A percentile compares a stretch with the other conserved stretches of the same genome.
phyloP scores from a whole-genome alignment of 2,113 vertebrate species.

The Pyxicephalus adspersus region DNA sequence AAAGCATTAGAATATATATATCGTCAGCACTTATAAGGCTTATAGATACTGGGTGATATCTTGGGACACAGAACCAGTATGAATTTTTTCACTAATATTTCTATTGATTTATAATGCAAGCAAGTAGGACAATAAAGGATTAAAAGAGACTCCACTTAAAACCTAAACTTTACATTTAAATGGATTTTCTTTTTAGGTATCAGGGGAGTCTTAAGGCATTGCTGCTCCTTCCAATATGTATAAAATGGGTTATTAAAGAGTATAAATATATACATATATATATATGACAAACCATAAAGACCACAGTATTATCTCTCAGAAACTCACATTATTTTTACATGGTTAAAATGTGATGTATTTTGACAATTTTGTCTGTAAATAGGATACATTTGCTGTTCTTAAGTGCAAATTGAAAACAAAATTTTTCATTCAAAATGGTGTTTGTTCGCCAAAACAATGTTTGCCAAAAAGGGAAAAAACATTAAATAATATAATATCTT shows the following conservation, averaged over 20 bases:
- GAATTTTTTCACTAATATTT: conserved; percentile 31
- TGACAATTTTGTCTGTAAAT: conserved; percentile 54
- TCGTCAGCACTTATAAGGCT: background rate
- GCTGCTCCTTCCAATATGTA: conserved; percentile 13
- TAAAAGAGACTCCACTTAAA: conserved; percentile 15
- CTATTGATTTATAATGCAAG: background rate
- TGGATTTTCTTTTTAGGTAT: no score
- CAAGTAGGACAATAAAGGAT: background rate
- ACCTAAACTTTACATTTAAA: no score
- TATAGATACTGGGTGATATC: background rate
- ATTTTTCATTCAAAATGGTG: conserved; percentile 54
- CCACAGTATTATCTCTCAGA: conserved; percentile 53
- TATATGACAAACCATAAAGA: conserved; percentile 49
- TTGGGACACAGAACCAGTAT: background rate
- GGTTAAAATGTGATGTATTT: conserved; percentile 54
- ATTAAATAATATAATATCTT: conserved; percentile 54
- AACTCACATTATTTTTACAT: conserved; percentile 54
- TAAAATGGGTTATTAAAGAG: conserved; percentile 20
- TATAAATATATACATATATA: conserved; percentile 45
- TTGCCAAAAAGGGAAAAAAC: conserved; percentile 49
- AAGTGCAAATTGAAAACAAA: conserved; percentile 52
- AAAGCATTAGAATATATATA: background rate
- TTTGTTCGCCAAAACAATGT: conserved; percentile 52
- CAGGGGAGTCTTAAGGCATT: background rate
- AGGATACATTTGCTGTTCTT: conserved; percentile 52